These are phyloP conservation scores for Drosophila arizonae DNA, from an alignment of 1,140 invertebrate genomes.

Conservation along the genomic window DNA sequence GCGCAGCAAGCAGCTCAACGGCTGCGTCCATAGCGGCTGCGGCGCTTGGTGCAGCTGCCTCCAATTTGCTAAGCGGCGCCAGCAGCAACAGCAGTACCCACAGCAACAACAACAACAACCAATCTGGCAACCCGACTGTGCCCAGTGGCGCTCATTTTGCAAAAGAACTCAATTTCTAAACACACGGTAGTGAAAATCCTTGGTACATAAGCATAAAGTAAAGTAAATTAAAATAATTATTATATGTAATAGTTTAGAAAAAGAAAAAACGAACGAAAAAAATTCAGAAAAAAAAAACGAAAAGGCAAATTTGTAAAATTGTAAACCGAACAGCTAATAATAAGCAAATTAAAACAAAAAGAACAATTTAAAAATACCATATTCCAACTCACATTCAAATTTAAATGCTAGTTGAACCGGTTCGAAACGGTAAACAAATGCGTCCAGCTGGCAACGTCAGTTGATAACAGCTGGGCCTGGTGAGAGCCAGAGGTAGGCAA, in stretches of 20 bases:
- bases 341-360: constrained; percentile 26
- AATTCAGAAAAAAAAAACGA: constrained; percentile 32
- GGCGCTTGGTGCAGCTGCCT: constrained; percentile 65
- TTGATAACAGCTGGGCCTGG: constrained; percentile 27
- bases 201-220: constrained; percentile 72
- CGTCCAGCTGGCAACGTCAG: constrained; percentile 40
- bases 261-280: constrained; percentile 39
- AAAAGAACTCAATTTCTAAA: constrained; percentile 58
- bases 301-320: constrained; percentile 60
- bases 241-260: constrained; percentile 58
- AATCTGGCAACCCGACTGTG: constrained; percentile 48
- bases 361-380: constrained; percentile 4
- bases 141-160: constrained; percentile 50
- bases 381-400: constrained; percentile 36
- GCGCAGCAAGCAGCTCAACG: constrained; percentile 35
- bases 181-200: constrained; percentile 76
- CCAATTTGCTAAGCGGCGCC: constrained; percentile 55
- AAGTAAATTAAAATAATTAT: constrained; percentile 61
- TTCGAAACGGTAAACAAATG: too few relatives aligned
- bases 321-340: constrained; percentile 46
- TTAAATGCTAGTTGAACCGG: constrained; percentile 13
- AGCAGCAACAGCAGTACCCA: constrained; percentile 42
- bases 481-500: constrained; percentile 1
- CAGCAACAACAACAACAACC: constrained; percentile 43
- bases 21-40: constrained; percentile 64